A percentile compares a stretch with the other conserved stretches of the same genome.
Conservation (phyloP, 2,113 vertebrate species). For the Brachyistius frenatus region DNA sequence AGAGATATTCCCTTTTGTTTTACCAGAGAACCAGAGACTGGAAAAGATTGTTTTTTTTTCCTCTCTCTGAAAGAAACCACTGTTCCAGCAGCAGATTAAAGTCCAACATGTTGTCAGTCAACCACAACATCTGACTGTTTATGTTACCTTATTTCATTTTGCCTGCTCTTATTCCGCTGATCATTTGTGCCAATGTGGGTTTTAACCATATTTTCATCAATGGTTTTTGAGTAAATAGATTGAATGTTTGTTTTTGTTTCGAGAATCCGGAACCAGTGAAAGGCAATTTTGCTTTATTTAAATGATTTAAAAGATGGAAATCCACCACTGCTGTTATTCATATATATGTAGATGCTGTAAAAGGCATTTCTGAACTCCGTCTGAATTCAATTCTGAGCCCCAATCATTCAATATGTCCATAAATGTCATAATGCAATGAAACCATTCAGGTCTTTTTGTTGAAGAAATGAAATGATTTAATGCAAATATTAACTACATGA, state of each 20-base stretch:
- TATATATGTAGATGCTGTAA: too few relatives aligned
- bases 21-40: not conserved
- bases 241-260: too few relatives aligned
- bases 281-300: not conserved
- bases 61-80: too few relatives aligned
- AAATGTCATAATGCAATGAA: not conserved
- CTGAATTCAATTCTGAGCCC: too few relatives aligned
- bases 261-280: not conserved
- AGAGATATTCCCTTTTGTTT: slow-evolving; percentile 25
- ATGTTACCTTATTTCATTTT: not conserved
- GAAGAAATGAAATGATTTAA: too few relatives aligned
- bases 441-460: not conserved
- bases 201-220: not conserved
- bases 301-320: not conserved
- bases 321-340: not conserved
- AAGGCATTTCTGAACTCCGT: too few relatives aligned
- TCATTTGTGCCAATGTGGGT: not conserved
- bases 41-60: not conserved
- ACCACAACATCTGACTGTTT: not conserved
- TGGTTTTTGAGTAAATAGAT: too few relatives aligned
- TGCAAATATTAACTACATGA: too few relatives aligned
- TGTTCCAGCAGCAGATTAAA: too few relatives aligned
- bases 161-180: not conserved
- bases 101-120: too few relatives aligned
- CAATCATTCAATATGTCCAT: not conserved